phyloP scores from a whole-genome alignment of 2,113 vertebrate genomes.

The Vicugna pacos region DNA sequence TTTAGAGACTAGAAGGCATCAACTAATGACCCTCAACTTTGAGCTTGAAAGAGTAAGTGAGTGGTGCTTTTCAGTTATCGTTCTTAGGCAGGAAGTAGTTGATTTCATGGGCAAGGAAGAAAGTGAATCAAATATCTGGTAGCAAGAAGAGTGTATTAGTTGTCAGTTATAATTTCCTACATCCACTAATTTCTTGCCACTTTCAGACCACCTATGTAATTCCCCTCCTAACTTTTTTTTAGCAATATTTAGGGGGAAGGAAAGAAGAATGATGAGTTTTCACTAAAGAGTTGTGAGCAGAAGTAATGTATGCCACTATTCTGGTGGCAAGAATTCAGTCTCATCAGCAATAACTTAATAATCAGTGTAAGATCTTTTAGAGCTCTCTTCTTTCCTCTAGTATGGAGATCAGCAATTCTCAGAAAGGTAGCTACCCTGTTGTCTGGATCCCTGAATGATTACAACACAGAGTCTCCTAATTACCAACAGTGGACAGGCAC shows the following conservation, averaged over 20 bases:
- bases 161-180: not conserved
- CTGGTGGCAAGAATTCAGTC: not conserved
- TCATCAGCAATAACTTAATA: not conserved
- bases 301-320: not conserved
- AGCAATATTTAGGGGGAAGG: not conserved
- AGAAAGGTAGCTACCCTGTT: not conserved
- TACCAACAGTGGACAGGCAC: not conserved
- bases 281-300: not conserved
- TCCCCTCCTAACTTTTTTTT: not conserved
- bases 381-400: not conserved
- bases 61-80: not conserved
- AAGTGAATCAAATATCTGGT: not conserved
- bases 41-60: not conserved
- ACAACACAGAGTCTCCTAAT: not conserved
- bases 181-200: not conserved
- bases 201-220: not conserved
- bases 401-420: not conserved
- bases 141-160: not conserved
- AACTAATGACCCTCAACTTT: not conserved
- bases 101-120: not conserved
- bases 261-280: not conserved
- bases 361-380: not conserved
- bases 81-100: not conserved
- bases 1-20: not conserved
- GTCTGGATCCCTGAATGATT: not conserved